A percentile compares a stretch with the other conserved stretches of the same genome.
Conservation (phyloP, 1,140 invertebrate genomes). For the Tetragonula clypearis region DNA sequence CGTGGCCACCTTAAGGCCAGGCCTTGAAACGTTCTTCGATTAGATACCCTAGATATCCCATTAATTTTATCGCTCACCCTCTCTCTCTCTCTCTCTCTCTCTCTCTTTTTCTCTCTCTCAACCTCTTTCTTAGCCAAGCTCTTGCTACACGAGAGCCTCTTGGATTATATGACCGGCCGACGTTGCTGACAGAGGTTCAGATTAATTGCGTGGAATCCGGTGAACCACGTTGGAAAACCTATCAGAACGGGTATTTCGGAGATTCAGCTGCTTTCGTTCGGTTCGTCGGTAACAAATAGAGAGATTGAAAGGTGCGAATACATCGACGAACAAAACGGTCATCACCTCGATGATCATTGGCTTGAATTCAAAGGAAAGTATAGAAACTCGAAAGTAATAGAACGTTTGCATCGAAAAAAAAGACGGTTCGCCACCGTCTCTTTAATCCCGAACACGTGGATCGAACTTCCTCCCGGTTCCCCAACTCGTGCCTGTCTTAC, state of each 20-base stretch:
- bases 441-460: slow-evolving; percentile 47
- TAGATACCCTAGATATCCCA: slow-evolving; percentile 75
- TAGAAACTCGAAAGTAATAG: too few relatives aligned
- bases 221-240: slow-evolving; percentile 26
- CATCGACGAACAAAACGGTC: not conserved
- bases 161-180: slow-evolving; percentile 54
- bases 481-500: not conserved
- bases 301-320: not conserved
- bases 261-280: not conserved
- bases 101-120: too few relatives aligned
- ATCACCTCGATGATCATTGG: too few relatives aligned
- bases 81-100: not conserved
- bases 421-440: slow-evolving; percentile 3
- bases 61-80: slow-evolving; percentile 73
- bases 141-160: slow-evolving; percentile 22
- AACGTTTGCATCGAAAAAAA: not conserved
- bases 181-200: slow-evolving; percentile 50
- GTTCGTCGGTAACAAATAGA: not conserved
- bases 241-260: slow-evolving; percentile 4
- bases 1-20: slow-evolving; percentile 73
- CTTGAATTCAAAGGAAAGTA: not conserved
- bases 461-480: slow-evolving; percentile 32
- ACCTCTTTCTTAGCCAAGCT: not conserved
- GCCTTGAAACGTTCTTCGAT: slow-evolving; percentile 75
- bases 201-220: slow-evolving; percentile 53